phyloP scores from a whole-genome alignment of 1,140 invertebrate species.

The silkworm (Bombyx mori) region ASM3026992v2 NC_085126.1:2460001-2460500 shows the following conservation, averaged over 20 bases:
- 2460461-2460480: constrained; percentile 7
- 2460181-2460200: constrained; percentile 81
- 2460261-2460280: constrained; percentile 62
- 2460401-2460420: constrained; percentile 15
- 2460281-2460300: constrained; percentile 59
- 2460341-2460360: constrained; percentile 4
- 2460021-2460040: constrained; percentile 46
- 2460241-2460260: constrained; percentile 42
- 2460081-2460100: constrained; percentile 77
- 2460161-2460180: constrained; percentile 82
- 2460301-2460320: constrained; percentile 54
- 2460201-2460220: constrained; percentile 72
- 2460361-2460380: constrained; percentile 10
- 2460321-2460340: constrained; percentile 45
- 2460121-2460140: constrained; percentile 74
- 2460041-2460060: constrained; percentile 50
- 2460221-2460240: constrained; percentile 36
- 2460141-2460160: constrained; percentile 73
- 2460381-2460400: constrained; percentile 15
- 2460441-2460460: constrained; percentile 12
- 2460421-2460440: constrained; percentile 12
- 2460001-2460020: constrained; percentile 74
- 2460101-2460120: constrained; percentile 76
- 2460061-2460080: constrained; percentile 71
- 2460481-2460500: constrained; percentile 7